Evolutionary conservation across 2,113 vertebrate species (phyloP), one percentile per base, ranked within the genome.

Genomic region (Syngnathus typhle): DNA sequence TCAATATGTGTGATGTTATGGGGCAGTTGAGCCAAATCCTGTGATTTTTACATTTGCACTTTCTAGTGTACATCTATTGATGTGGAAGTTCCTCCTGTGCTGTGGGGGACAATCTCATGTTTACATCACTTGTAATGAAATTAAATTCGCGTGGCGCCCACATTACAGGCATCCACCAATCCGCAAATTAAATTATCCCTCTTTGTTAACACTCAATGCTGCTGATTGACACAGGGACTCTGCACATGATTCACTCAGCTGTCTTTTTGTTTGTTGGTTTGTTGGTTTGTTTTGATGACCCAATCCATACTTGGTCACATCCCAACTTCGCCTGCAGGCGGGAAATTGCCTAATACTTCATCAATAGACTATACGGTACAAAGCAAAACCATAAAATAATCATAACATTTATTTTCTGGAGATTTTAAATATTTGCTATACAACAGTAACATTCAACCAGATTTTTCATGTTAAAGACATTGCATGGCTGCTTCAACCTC

Each of bases 81-180:
- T 72, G 81, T 77, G 66, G 76, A 74, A 73, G 80, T 84, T 64
- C 69, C 54, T 15, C 70, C 69, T 69, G 75, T 2, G 44, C 78
- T 85, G 72, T 82, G 75, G 65, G 81, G 79, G 76, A 74, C 72
- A 77, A 83, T 78, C 69, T 72, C 82, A 78, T 86, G 89, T 90
- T 88, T 89, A 89, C 85, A 86, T 88, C 79, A 73, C 73, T 84
- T 83, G 64, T 89, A 90, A 90, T 91, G 80, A 84, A 89, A 87
- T 91, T 89, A 88, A 79, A 88, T 72, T 75, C 15, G 68, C 27
- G 67, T 85, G 74, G 81, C 65, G 16, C 81, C 84, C 82, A 84
- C 84, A 84, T 83, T 75, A 78, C 77, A 81, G 85, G 83, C 84
- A 67, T 87, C 80, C 78, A 79, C 82, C 76, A 73, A 84, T 88